These are phyloP conservation scores for Danio aesculapii DNA, from an alignment of 2,797 vertebrate genomes.

Conservation along the genomic window DNA sequence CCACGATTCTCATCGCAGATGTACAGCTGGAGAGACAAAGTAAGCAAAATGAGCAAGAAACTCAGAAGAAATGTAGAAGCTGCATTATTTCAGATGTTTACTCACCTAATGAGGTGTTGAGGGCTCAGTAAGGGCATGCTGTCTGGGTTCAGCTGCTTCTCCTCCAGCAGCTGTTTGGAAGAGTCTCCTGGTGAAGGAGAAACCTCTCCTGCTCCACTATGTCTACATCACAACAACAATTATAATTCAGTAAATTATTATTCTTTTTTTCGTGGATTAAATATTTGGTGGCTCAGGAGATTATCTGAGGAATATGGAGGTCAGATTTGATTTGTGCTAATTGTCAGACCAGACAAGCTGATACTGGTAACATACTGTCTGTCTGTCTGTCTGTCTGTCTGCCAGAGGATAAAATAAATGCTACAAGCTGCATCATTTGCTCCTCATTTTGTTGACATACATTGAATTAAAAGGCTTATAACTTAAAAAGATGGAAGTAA, in stretches of 20 bases:
- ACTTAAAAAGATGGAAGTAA: too few species aligned
- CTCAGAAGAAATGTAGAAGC: not conserved
- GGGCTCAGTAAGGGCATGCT: conserved; percentile 90
- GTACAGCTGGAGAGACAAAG: conserved; percentile 83
- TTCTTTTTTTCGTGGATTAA: not conserved
- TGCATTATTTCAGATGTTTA: not conserved
- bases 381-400: too few species aligned
- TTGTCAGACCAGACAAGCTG: not conserved
- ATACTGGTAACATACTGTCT: too few species aligned
- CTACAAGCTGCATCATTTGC: not conserved
- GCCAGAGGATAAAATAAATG: not conserved
- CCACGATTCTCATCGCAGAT: conserved; percentile 92
- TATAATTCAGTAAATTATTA: not conserved
- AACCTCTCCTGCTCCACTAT: conserved; percentile 94
- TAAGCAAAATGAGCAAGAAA: not conserved
- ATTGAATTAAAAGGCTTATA: not conserved
- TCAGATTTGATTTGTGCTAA: not conserved
- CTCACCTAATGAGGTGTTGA: conserved; percentile 87
- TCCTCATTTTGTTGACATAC: not conserved
- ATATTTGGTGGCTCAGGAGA: not conserved
- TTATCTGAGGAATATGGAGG: not conserved
- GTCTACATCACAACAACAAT: conserved; percentile 73
- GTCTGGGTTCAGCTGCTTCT: conserved; percentile 87
- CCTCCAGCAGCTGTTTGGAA: conserved; percentile 91
- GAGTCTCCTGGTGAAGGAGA: conserved; percentile 93